These are phyloP conservation scores for Danio albolineatus DNA, from an alignment of 2,797 vertebrate genomes.

Conservation along the genomic window DNA sequence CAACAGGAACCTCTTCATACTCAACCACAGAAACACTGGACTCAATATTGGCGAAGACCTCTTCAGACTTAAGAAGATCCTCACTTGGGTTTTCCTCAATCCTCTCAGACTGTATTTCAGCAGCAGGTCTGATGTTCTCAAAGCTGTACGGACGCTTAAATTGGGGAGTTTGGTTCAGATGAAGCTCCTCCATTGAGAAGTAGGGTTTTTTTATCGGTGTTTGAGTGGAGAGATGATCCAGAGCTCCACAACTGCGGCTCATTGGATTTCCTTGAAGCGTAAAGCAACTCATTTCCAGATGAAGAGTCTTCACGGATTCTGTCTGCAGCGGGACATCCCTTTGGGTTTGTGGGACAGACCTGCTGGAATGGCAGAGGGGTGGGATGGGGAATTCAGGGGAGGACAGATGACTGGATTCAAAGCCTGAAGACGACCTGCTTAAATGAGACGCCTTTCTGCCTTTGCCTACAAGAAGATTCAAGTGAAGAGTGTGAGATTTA, in stretches of 20 bases:
- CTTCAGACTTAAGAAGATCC: conserved; percentile 10
- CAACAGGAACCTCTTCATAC: not conserved
- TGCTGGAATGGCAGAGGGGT: conserved; percentile 70
- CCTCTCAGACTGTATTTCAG: not conserved
- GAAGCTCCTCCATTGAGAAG: conserved; percentile 82
- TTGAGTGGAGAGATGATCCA: conserved; percentile 66
- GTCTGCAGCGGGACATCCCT: conserved; percentile 48
- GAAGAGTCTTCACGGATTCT: conserved; percentile 45
- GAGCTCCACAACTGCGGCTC: conserved; percentile 82
- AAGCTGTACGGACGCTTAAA: conserved; percentile 22
- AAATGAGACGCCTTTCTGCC: conserved; percentile 79
- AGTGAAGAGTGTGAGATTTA: conserved; percentile 65
- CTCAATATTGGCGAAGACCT: not conserved
- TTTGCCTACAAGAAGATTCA: conserved; percentile 85
- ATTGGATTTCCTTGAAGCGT: conserved; percentile 67
- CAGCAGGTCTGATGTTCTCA: conserved; percentile 28
- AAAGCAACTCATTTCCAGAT: conserved; percentile 55
- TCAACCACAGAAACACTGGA: conserved; percentile 32
- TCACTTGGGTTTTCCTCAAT: not conserved
- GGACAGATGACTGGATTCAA: conserved; percentile 79
- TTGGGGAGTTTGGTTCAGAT: conserved; percentile 64
- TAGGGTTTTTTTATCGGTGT: conserved; percentile 73
- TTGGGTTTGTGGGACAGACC: conserved; percentile 64
- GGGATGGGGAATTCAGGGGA: conserved; percentile 76
- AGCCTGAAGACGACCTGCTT: conserved; percentile 81